Base-by-base conservation (phyloP, 2,797 vertebrate species). In the Tolypeutes matacus region DNA sequence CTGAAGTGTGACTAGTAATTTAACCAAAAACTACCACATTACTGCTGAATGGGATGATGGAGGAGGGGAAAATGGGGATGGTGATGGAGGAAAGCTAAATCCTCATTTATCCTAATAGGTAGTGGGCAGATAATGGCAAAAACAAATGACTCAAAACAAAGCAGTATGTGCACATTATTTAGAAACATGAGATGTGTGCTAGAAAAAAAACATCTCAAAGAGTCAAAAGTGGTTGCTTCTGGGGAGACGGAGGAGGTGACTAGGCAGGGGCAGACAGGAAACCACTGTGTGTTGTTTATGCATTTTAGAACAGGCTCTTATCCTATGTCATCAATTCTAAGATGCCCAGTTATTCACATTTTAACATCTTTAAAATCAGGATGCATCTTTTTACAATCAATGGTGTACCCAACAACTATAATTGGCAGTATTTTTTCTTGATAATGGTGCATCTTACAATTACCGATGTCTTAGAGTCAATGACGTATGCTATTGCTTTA, bases 261-360 rank as follows among this genome's bases (percentile, higher is more conserved):
- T 0, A 14, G 53, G 60, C 4, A 39, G 18, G n/a, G 53, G 62
- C 36, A 58, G 53, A 36, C 62, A 77, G 93, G 96, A 95, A 96
- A 69, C 46, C 1, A 0, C 34, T 3, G 4, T 0, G 7, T 10
- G 12, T 10, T 64, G 17, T 34, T 60, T 29, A 65, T 86, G 83
- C 65, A 58, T 53, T 62, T 65, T 10, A 4, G 17, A 4, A 25
- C 34, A 18, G 0, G 17, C 18, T 34, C 3, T 25, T 2, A 10
- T 13, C 23, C 3, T 8, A 27, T 23, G n/a, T 81, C 27, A 27
- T 29, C 29, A 2, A 8, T 62, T 80, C 86, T 3, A n/a, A n/a
- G n/a, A n/a, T n/a, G n/a, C n/a, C n/a, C n/a, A n/a, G n/a, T n/a
- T n/a, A n/a, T n/a, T n/a, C n/a, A n/a, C n/a, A n/a, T n/a, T n/a